Conservation (phyloP, 1,140 invertebrate genomes). For the Caerostris darwini region DNA sequence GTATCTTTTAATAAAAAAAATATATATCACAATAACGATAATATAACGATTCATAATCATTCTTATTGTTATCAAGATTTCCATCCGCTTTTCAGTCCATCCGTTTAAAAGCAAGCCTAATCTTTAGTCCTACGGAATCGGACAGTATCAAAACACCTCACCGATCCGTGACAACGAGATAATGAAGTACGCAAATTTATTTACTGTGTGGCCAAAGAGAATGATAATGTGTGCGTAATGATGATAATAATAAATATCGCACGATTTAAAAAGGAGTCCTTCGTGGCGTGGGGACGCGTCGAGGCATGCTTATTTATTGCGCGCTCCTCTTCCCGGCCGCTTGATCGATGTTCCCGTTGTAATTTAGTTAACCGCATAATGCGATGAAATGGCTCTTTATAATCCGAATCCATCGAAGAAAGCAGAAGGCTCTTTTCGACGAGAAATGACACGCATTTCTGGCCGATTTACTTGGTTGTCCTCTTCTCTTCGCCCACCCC, state of each 20-base stretch:
- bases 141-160: not conserved
- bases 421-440: constrained; percentile 54
- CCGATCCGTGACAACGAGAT: not conserved
- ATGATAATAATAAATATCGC: constrained; percentile 14
- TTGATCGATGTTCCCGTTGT: constrained; percentile 64
- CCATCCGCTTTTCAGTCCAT: too few species aligned
- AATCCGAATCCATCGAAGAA: constrained; percentile 76
- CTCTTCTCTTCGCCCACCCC: too few species aligned
- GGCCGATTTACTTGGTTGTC: constrained; percentile 64
- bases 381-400: constrained; percentile 75
- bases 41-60: too few species aligned
- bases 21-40: too few species aligned
- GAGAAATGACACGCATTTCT: constrained; percentile 73
- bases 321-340: not conserved
- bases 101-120: too few species aligned
- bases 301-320: constrained; percentile 68
- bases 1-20: too few species aligned
- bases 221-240: constrained; percentile 17
- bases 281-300: not conserved
- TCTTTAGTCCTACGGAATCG: not conserved
- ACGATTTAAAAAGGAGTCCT: not conserved
- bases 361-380: constrained; percentile 76
- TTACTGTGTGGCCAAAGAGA: not conserved
- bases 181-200: constrained; percentile 1
- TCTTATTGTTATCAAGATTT: too few species aligned